phyloP scores from a whole-genome alignment of 2,113 vertebrate species.

The Gambusia holbrooki region DNA sequence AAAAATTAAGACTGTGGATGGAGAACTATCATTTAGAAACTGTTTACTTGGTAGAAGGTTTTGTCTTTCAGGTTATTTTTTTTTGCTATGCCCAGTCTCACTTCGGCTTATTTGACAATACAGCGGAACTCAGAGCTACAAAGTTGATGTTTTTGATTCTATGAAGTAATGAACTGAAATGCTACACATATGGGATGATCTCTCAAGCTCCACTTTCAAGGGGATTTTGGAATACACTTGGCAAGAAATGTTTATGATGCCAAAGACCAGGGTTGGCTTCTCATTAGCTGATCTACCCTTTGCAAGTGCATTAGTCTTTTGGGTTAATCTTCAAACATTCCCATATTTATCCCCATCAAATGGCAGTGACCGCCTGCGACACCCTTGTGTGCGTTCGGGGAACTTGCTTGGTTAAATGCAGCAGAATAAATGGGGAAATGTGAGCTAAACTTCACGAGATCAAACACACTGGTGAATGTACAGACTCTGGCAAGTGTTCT shows the following conservation, averaged over 20 bases:
- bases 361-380: constrained; percentile 70
- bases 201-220: constrained; percentile 71
- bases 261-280: constrained; percentile 80
- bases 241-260: constrained; percentile 82
- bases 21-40: neutral
- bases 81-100: constrained; percentile 52
- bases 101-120: constrained; percentile 51
- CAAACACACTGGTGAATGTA: constrained; percentile 80
- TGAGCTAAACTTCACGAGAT: constrained; percentile 82
- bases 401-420: constrained; percentile 74
- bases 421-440: constrained; percentile 79
- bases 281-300: constrained; percentile 80
- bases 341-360: constrained; percentile 82
- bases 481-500: constrained; percentile 82
- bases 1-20: neutral
- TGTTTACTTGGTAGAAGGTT: neutral
- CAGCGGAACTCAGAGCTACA: constrained; percentile 58
- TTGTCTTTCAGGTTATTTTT: neutral
- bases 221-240: constrained; percentile 80
- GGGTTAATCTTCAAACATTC: constrained; percentile 83
- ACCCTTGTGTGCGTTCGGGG: constrained; percentile 73
- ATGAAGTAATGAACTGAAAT: constrained; percentile 75
- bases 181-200: constrained; percentile 59
- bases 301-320: constrained; percentile 79
- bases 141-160: constrained; percentile 70